Evolutionary conservation across 2,797 vertebrate genomes (phyloP).

Genomic region (Myripristis jacobus): DNA sequence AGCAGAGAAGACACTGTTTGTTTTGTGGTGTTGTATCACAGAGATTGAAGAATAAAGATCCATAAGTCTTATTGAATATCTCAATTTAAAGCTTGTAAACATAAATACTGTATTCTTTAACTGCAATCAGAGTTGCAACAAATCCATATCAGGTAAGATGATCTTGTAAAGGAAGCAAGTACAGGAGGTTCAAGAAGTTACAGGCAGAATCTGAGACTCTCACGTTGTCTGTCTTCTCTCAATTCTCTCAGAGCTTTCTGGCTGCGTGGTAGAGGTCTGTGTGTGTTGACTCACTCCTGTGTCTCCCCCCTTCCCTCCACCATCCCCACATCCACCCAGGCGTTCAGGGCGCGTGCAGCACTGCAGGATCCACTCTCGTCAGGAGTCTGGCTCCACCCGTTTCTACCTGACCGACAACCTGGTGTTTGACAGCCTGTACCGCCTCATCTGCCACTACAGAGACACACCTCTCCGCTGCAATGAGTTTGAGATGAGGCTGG

Average conservation of each 20-base stretch:
- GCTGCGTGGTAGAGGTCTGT: no score
- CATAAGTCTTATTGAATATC: background rate
- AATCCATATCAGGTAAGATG: no score
- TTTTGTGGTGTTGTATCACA: background rate
- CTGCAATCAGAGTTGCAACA: no score
- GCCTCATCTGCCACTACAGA: slow-evolving; percentile 97
- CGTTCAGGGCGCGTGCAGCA: slow-evolving; percentile 95
- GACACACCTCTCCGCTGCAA: slow-evolving; percentile 96
- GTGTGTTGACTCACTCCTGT: background rate
- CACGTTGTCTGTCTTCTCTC: no score
- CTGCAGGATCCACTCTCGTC: slow-evolving; percentile 96
- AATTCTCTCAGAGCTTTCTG: no score
- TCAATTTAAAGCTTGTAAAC: background rate
- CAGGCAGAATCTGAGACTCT: no score
- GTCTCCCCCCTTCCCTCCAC: background rate
- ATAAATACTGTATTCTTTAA: background rate
- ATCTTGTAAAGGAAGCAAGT: no score
- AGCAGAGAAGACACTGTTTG: background rate
- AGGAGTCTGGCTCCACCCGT: slow-evolving; percentile 93
- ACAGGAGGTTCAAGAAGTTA: no score
- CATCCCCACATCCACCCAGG: slow-evolving; percentile 77
- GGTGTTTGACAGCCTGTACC: slow-evolving; percentile 95
- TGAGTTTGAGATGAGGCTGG: slow-evolving; percentile 97
- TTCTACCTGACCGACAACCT: slow-evolving; percentile 99
- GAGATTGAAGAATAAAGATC: background rate